These are phyloP conservation scores for Rhagonycha fulva DNA, from an alignment of 2,888 invertebrate genomes.

Conservation along the genomic window DNA sequence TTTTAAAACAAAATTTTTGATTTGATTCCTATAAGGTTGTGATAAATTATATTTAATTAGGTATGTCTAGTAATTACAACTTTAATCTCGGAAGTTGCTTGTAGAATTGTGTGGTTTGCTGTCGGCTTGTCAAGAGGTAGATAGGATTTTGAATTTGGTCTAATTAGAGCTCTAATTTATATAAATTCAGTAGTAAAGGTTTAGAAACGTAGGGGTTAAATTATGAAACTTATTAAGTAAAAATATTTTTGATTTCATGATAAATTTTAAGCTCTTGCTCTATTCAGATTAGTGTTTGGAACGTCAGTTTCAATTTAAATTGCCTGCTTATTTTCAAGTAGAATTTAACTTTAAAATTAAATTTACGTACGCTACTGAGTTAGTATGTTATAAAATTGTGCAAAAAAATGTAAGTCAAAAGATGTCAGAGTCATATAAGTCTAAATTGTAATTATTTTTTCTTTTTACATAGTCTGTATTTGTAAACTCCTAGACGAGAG, in stretches of 20 bases:
- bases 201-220: background rate
- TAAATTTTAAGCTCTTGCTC: background rate
- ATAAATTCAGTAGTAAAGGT: background rate
- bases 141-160: background rate
- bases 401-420: too few species aligned
- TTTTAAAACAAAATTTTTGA: background rate
- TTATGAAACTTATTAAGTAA: background rate
- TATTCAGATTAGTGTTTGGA: background rate
- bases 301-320: background rate
- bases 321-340: too few species aligned
- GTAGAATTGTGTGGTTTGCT: background rate
- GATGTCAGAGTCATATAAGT: too few species aligned
- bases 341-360: too few species aligned
- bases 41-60: background rate
- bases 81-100: background rate
- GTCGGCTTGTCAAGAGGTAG: background rate
- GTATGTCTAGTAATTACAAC: background rate
- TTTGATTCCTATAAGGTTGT: background rate
- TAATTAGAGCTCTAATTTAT: background rate
- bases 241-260: background rate
- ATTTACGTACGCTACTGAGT: too few species aligned
- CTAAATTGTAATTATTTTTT: too few species aligned
- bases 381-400: too few species aligned
- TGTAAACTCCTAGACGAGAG: too few species aligned
- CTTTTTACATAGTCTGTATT: too few species aligned